Percentiles rank a stretch among this genome's conserved stretches.
Conservation (phyloP, 2,888 invertebrate genomes). For the Cosmopolites sordidus region DNA sequence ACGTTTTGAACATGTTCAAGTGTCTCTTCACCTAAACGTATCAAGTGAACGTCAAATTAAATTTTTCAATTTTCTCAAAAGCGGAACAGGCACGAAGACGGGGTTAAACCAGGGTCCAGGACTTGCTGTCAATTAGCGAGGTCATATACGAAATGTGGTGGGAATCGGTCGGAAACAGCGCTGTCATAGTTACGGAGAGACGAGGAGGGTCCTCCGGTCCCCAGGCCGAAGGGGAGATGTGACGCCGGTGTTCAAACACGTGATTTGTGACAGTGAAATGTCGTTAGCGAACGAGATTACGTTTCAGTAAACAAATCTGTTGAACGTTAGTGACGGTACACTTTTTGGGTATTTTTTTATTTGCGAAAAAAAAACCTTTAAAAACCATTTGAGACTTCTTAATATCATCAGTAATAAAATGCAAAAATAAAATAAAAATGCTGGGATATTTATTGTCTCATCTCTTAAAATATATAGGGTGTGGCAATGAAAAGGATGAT, state of each 20-base stretch:
- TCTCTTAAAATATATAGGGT: no score
- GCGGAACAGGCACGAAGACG: not conserved
- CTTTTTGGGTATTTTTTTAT: no score
- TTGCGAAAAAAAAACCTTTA: no score
- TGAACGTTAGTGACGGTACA: slow-evolving; percentile 5
- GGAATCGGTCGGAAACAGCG: slow-evolving; percentile 8
- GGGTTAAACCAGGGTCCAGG: slow-evolving; percentile 9
- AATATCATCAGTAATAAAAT: no score
- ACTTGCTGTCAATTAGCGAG: slow-evolving; percentile 12
- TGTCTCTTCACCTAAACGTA: no score
- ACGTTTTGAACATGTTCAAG: no score
- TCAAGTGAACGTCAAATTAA: no score
- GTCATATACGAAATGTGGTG: slow-evolving; percentile 9
- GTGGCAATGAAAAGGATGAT: no score
- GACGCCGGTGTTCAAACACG: slow-evolving; percentile 24
- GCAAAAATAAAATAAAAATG: no score
- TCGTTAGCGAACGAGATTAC: slow-evolving; percentile 21
- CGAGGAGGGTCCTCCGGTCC: not conserved
- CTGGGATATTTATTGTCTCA: no score
- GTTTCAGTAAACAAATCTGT: slow-evolving; percentile 24
- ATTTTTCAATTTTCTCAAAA: no score
- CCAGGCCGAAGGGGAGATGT: slow-evolving; percentile 8
- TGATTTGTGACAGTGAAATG: slow-evolving; percentile 17
- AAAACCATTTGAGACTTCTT: no score
- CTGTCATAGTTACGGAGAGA: slow-evolving; percentile 22